Evolutionary conservation across 2,888 invertebrate species (phyloP), one percentile per base, ranked within the genome.

Genomic region (Sycophila texana): DNA sequence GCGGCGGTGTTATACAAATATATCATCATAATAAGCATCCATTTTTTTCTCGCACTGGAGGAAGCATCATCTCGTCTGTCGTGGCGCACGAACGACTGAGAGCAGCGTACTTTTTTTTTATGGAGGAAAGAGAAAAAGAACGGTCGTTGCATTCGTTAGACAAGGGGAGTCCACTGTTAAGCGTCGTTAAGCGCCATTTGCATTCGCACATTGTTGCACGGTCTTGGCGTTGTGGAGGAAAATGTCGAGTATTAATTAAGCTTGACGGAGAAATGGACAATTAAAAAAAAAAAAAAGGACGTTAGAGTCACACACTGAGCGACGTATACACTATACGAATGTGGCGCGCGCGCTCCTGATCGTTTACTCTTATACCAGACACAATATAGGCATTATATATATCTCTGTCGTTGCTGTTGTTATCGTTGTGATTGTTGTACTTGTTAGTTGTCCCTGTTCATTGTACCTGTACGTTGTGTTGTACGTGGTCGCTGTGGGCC

Each of bases 371-470:
- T 49, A 49, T 39, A 26, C 14, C 51, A 51, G 5, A 49, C 49
- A 49, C 14, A 18, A 49, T 49, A 39, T 18, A 22, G 18, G 3
- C 18, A 14, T 22, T 14, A 68, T 55, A 58, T 26, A 58, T 58
- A 74, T 70, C 55, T 78, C 80, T 82, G 79, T 81, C 81, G 79
- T 79, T 81, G 79, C 82, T 80, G 81, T 81, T 78, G 80, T 82
- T 78, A 80, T 80, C 77, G 74, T 80, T 81, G 82, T 82, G 72
- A 79, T 81, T 81, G 80, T 82, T 75, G 39, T 39, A 39, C 74
- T 79, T 82, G 77, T 77, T 14, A 55, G 71, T 77, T 81, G 74
- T 82, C 74, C 67, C 70, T 70, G 70, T 79, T 66, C 39, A 10
- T 57, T 80, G 80, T 80, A n/a, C 20, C 63, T 81, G 81, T 81